Evolutionary conservation across 2,888 invertebrate species (phyloP), one percentile per base, ranked within the genome.

Genomic region (Xylophagus ater): DNA sequence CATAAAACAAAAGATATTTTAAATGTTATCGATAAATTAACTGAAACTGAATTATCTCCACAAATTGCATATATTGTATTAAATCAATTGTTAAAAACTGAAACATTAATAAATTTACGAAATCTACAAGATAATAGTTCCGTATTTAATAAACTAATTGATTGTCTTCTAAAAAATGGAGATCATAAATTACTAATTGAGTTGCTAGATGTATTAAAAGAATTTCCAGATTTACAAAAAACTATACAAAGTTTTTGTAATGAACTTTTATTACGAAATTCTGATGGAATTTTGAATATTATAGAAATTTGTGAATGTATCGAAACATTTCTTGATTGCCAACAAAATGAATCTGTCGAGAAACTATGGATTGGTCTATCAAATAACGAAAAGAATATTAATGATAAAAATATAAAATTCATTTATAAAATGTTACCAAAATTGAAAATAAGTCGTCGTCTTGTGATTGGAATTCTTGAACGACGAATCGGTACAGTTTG

Each of bases 311-410:
- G 77, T 53, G 64, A 71, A 37, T 69, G 76, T 43, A 64, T 74
- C n/a, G 41, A 47, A 9, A 32, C 35, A 10, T 49, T 49, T 34
- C 61, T 59, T 24, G 66, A 70, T 45, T 51, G 58, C 4, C 68
- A 63, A 43, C 72, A 71, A 55, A 60, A 65, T 18, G 67, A 70
- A 17, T 67, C 67, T 7, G 66, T 76, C 41, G 79, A 81, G 49
- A 73, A 74, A 53, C 57, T 81, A 25, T 81, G 81, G 81, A 65
- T 73, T 41, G 78, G 77, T 8, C 69, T 81, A 49, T 59, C 71
- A 14, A 72, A 70, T 43, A 69, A 68, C 39, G 71, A 74, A 48
- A 54, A 64, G 23, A 69, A 74, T 19, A 74, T 81, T 26, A 61
- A 70, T 56, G 69, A 70, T 41, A 59, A 58, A 8, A 76, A 76